These are phyloP conservation scores for Sinocyclocheilus maitianheensis DNA, from an alignment of 2,113 vertebrate genomes.

Conservation along the genomic window DNA sequence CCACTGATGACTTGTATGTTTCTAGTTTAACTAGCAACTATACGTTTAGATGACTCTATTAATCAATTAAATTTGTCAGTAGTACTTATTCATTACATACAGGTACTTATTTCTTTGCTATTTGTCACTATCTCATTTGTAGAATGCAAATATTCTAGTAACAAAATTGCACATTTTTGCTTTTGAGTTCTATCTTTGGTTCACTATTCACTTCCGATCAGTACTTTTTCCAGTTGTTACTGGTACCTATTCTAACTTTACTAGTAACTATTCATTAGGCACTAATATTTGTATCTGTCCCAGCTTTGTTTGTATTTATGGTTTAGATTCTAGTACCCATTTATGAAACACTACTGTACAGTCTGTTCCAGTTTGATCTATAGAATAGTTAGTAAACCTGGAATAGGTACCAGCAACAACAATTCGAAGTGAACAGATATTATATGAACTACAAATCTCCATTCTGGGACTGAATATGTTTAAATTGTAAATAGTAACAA, in stretches of 20 bases:
- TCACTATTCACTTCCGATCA: no score
- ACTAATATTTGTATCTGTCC: not conserved
- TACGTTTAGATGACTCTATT: not conserved
- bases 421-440: not conserved
- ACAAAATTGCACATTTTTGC: no score
- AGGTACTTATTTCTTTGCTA: not conserved
- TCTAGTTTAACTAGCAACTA: not conserved
- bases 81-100: not conserved
- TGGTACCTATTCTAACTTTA: not conserved
- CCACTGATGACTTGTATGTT: not conserved
- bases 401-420: not conserved
- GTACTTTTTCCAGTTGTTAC: no score
- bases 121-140: no score
- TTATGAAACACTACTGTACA: no score
- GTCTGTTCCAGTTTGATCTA: no score
- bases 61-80: no score
- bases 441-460: not conserved
- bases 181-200: no score
- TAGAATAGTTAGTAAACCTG: not conserved
- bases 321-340: not conserved
- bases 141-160: no score
- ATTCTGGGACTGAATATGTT: not conserved
- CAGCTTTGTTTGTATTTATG: not conserved
- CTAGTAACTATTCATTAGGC: not conserved
- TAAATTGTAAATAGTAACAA: not conserved